Conservation (phyloP, 2,113 vertebrate species). For the Thunnus thynnus region DNA sequence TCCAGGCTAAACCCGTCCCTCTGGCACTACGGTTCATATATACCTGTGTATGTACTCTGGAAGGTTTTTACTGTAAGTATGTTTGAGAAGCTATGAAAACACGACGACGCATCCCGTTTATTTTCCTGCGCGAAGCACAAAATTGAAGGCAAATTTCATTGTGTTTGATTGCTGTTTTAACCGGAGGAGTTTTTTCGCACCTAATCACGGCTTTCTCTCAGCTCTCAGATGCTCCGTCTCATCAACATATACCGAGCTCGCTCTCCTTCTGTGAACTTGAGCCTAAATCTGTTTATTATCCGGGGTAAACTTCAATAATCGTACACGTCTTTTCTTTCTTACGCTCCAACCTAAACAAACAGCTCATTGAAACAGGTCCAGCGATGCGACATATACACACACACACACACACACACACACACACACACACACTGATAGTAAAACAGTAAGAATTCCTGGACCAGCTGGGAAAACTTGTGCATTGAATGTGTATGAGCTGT, state of each 20-base stretch:
- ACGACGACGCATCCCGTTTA: neutral
- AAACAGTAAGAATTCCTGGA: neutral
- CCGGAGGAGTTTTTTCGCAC: neutral
- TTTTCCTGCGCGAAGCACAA: slow-evolving; percentile 12
- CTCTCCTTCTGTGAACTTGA: neutral
- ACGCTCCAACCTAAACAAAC: slow-evolving; percentile 35
- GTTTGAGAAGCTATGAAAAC: slow-evolving; percentile 16
- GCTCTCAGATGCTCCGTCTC: neutral
- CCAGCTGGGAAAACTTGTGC: slow-evolving; percentile 14
- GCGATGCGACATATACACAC: neutral
- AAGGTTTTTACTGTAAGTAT: neutral
- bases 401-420: neutral
- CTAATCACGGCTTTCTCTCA: neutral
- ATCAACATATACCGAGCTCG: neutral
- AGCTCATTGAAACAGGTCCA: slow-evolving; percentile 1
- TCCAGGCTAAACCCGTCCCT: neutral
- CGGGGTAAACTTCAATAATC: neutral
- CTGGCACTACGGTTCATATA: neutral
- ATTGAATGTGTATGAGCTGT: slow-evolving; percentile 38
- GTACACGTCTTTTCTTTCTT: neutral
- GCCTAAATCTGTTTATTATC: slow-evolving; percentile 9
- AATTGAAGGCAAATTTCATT: slow-evolving; percentile 23
- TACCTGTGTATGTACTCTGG: slow-evolving; percentile 23
- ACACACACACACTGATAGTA: neutral
- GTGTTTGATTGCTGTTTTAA: slow-evolving; percentile 45